Base-by-base conservation (phyloP, 2,888 invertebrate genomes). In the Brachyopa scutellaris region DNA sequence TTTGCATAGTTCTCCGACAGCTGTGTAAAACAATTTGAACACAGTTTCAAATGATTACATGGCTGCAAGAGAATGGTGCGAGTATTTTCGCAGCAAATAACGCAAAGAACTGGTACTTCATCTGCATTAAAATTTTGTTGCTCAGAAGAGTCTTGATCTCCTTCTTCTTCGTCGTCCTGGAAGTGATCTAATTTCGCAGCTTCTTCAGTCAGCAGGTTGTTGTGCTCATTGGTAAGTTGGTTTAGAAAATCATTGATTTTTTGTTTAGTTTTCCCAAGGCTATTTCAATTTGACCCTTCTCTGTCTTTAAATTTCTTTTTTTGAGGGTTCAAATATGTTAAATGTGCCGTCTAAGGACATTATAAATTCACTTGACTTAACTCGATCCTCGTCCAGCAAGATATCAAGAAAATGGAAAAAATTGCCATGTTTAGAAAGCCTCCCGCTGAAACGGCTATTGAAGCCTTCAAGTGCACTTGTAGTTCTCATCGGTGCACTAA, bases 51-150 rank as follows among this genome's bases (percentile, higher is more conserved):
- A 2, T 57, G 40, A 17, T 55, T 36, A 55, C 36, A 55, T 7
- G 59, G 13, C 31, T 51, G 64, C 19, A 66, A 19, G 11, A 42
- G 29, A 19, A 66, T 64, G 11, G 29, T 66, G 8, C 40, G 51
- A 26, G 40, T 8, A 53, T 51, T 66, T 21, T 51, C 64, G 51
- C 51, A 66, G 13, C 40, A 53, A 29, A 66, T 66, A 13, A 53
- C 51, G 38, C 64, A 53, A 21, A 40, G 51, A 21, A 66, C 9
- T 40, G 26, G 47, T 13, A 47, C 23, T 62, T 49, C 33, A 36
- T 62, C 62, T 23, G 23, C 36, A 62, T 45, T 55, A 38, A 55
- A 38, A 36, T 21, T 29, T 55, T 36, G 36, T 8, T 55, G 21
- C 47, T 57, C 15, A 15, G 21, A 40, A 57, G 40, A 38, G n/a